Evolutionary conservation across 2,888 invertebrate genomes (phyloP).

Genomic region (Desoria tigrina): DNA sequence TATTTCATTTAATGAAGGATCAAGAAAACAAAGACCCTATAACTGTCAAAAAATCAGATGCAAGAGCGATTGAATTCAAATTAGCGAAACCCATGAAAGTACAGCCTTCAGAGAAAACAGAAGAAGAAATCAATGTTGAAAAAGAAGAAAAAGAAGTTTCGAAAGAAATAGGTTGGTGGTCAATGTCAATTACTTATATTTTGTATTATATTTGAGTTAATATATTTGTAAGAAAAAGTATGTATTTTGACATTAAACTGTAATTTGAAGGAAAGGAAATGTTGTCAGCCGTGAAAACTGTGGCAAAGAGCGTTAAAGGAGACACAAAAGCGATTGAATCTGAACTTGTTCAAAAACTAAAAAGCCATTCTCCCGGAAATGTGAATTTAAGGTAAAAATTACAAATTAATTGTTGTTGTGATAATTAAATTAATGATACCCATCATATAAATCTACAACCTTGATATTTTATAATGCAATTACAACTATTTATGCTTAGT

Average conservation of each 20-base stretch:
- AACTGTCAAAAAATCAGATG: background rate
- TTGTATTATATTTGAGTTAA: background rate
- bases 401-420: background rate
- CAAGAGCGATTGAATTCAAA: slow-evolving; percentile 21
- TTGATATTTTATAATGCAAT: too few species aligned
- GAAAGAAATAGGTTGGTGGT: slow-evolving; percentile 23
- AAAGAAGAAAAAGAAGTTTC: slow-evolving; percentile 18
- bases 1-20: background rate
- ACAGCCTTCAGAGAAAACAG: background rate
- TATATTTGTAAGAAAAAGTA: background rate
- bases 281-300: slow-evolving; percentile 66
- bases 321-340: slow-evolving; percentile 70
- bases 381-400: slow-evolving; percentile 39
- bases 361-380: slow-evolving; percentile 39
- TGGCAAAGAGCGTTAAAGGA: slow-evolving; percentile 71
- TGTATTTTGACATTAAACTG: too few species aligned
- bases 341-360: slow-evolving; percentile 70
- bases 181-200: background rate
- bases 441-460: too few species aligned
- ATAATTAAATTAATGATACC: too few species aligned
- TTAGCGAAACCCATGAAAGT: slow-evolving; percentile 26
- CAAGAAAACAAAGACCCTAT: background rate
- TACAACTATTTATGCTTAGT: too few species aligned
- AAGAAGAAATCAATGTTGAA: slow-evolving; percentile 7
- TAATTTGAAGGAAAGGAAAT: slow-evolving; percentile 45